Base-by-base conservation (phyloP, 2,113 vertebrate genomes). In the Prunella fulvescens region DNA sequence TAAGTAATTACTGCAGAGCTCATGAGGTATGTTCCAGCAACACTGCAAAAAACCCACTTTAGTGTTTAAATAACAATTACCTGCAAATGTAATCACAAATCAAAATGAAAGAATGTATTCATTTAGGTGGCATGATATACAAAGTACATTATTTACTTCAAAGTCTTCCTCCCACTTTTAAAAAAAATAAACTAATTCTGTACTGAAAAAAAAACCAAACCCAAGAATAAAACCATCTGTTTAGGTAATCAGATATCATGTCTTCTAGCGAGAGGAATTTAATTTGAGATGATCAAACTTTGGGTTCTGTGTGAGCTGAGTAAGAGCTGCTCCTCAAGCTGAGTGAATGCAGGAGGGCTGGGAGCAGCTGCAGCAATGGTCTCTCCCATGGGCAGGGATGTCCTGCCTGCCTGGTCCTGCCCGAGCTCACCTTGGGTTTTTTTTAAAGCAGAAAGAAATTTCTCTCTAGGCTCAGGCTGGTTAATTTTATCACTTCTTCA, bases 51-150 rank as follows among this genome's bases (percentile, higher is more conserved):
- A 86, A 24, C 19, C 64, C 44, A 74, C 50, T 93, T 79, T 70
- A 88, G 47, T 3, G 6, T 19, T 28, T 86, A 92, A 96, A 85
- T 74, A 96, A 76, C 7, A 89, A 81, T 80, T 76, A 82, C 24
- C 64, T 6, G 2, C 45, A 93, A 81, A 90, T 57, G 51, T 35
- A 82, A 81, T 83, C 76, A 83, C 39, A 94, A 82, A 88, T 82
- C 67, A 86, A 94, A 94, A 88, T 26, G 51, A 92, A 94, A 87
- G 70, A 88, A 86, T 33, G 51, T 51, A 74, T 81, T 93, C 39
- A 56, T 66, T 94, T 81, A 83, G 51, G 72, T 74, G 72, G 37
- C 17, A 58, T 20, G 44, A 94, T 54, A 80, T 23, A 88, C 57
- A 56, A 40, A 72, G 29, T 13, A 66, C 20, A 62, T 50, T 70